Percentiles rank a stretch among this genome's conserved stretches.
Evolutionary conservation across 2,888 invertebrate species (phyloP).

Genomic region (Himalopsyche anomala): DNA sequence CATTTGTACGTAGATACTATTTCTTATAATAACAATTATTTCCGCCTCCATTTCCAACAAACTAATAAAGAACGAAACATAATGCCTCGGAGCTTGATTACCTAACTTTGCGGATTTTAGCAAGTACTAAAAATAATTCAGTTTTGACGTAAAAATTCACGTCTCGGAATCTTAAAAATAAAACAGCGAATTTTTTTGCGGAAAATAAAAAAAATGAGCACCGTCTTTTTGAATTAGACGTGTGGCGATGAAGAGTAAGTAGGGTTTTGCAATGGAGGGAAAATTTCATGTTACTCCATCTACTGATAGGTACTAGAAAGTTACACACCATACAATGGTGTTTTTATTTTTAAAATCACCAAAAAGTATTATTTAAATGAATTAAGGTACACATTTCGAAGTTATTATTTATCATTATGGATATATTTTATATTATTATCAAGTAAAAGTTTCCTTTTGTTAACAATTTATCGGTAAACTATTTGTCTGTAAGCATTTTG

Average conservation of each 20-base stretch:
- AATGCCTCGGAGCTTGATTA: not conserved
- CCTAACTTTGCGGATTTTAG: slow-evolving; percentile 1
- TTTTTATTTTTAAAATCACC: too few relatives aligned
- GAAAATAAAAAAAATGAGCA: slow-evolving; percentile 18
- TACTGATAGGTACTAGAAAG: not conserved
- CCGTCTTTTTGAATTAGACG: slow-evolving; percentile 33
- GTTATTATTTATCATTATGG: too few relatives aligned
- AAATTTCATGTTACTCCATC: not conserved
- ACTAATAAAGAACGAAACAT: slow-evolving; percentile 40
- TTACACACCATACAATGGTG: not conserved
- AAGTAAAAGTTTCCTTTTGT: too few relatives aligned
- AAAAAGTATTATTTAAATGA: too few relatives aligned
- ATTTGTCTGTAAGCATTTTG: too few relatives aligned
- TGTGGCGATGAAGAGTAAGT: slow-evolving; percentile 27
- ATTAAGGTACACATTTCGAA: too few relatives aligned
- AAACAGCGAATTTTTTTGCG: slow-evolving; percentile 17
- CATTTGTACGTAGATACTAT: not conserved
- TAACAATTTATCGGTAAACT: too few relatives aligned
- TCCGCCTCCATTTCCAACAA: not conserved
- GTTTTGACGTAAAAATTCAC: not conserved
- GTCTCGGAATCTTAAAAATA: not conserved
- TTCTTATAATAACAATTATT: slow-evolving; percentile 27
- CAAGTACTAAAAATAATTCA: slow-evolving; percentile 41
- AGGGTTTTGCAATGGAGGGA: slow-evolving; percentile 10
- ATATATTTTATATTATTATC: too few relatives aligned